Evolutionary conservation across 2,888 invertebrate genomes (phyloP).

Genomic region (Noctuana brunneofusca): DNA sequence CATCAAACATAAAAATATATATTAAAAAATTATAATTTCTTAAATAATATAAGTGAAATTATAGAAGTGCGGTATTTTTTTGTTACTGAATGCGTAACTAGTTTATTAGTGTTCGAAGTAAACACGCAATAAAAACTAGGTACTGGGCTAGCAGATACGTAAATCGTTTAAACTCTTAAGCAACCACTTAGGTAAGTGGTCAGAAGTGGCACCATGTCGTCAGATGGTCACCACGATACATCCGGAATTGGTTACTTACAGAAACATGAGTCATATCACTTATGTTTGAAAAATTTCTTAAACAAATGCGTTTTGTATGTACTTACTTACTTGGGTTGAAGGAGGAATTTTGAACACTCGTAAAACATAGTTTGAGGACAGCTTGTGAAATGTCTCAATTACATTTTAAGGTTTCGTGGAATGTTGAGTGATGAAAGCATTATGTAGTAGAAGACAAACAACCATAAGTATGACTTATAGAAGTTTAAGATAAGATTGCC

Average conservation of each 20-base stretch:
- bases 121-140: neutral
- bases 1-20: too few relatives aligned
- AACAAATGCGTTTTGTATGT: constrained; percentile 25
- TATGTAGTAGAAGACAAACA: neutral
- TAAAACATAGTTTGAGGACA: constrained; percentile 11
- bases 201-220: constrained; percentile 25
- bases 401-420: constrained; percentile 3
- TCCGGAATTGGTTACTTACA: constrained; percentile 32
- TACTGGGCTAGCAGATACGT: constrained; percentile 14
- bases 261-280: constrained; percentile 25
- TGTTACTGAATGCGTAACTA: too few relatives aligned
- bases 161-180: constrained; percentile 30
- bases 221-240: constrained; percentile 28
- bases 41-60: too few relatives aligned
- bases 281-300: constrained; percentile 16
- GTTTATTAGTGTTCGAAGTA: neutral
- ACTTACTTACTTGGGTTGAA: neutral
- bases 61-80: too few relatives aligned
- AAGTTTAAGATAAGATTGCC: too few relatives aligned
- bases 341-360: constrained; percentile 17
- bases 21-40: too few relatives aligned
- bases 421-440: constrained; percentile 6
- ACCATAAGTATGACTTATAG: too few relatives aligned
- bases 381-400: constrained; percentile 14
- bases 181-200: constrained; percentile 26